Evolutionary conservation across 2,113 vertebrate genomes (phyloP), one percentile per base, ranked within the genome.

Genomic region (Cheilinus undulatus): DNA sequence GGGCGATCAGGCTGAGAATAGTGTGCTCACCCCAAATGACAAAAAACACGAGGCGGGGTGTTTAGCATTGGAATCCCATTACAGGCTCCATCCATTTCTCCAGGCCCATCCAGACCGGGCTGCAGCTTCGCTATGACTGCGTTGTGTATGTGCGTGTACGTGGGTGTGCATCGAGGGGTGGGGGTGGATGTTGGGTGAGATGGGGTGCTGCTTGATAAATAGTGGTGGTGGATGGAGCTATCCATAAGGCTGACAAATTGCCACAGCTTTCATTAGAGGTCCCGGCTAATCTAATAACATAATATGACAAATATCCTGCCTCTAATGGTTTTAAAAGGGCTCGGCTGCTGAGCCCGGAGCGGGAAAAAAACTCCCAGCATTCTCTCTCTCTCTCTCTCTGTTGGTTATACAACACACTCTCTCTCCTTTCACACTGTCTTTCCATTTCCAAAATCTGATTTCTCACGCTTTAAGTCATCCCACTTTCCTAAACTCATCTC

Each of bases 271-370:
- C 92, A 93, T 94, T 93, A 94, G 88, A 85, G 84, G 75, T 89
- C 88, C 80, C 58, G 64, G 90, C 91, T 92, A 94, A 94, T 93
- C 91, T 93, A 93, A 94, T 94, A 92, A 92, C 92, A 92, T 92
- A 90, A 93, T 93, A 93, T 93, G 91, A 93, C 92, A 92, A 93
- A 94, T 94, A 87, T 89, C 89, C 88, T 78, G 64, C 86, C 88
- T 87, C 74, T 92, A 93, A 93, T 92, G 92, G 91, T 86, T 92
- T 92, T 86, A 90, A 90, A 90, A 91, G 90, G 88, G 86, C 85
- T 83, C 61, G 76, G 76, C 86, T 85, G 71, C 69, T 48, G 67
- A 64, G 84, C 76, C 78, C 73, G 69, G 53, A 46, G 58, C 3
- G 24, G 56, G 19, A 30, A 46, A 42, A 42, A 59, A 48, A 65